Base-by-base conservation (phyloP, 2,888 invertebrate genomes). In the Stomorhina lunata region DNA sequence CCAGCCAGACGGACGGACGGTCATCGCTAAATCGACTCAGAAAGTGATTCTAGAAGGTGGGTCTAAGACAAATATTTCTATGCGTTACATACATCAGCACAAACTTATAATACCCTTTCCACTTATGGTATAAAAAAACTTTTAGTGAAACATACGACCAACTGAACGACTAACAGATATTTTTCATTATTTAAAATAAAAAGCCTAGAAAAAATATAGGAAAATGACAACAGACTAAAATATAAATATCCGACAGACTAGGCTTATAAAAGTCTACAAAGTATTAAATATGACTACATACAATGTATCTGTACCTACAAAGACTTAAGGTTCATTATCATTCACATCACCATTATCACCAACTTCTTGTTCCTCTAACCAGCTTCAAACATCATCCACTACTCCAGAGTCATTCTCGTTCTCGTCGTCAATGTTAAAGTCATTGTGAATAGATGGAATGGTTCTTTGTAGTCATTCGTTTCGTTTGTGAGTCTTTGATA, bases 151-250 rank as follows among this genome's bases (percentile, higher is more conserved):
- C 66, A 50, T 48, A 61, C 76, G 81, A 81, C 81, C 81, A 77
- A 81, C 72, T 77, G 76, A 81, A 81, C 72, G 72, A 77, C 72
- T 72, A 61, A 81, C 77, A 81, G 81, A 76, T 69, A 72, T 81
- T 72, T 81, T 81, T 63, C 25, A 69, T 71, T 63, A 69, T 65
- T 29, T 65, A 25, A 29, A 66, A 66, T 40, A 40, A 65, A 50
- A 68, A 61, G 29, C 12, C n/a, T 10, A 50, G 48, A 65, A 17
- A 20, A n/a, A 40, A 57, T 48, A 17, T 29, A 40, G 20, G 20
- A 29, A 1, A 69, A 55, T 4, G n/a, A n/a, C n/a, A n/a, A n/a
- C n/a, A n/a, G n/a, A n/a, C n/a, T n/a, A n/a, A n/a, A n/a, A 43
- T 17, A 17, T 29, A 57, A 32, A 32, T 12, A 55, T 5, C 20